Evolutionary conservation across 2,888 invertebrate genomes (phyloP).

Genomic region (Xanthorhoe designata): DNA sequence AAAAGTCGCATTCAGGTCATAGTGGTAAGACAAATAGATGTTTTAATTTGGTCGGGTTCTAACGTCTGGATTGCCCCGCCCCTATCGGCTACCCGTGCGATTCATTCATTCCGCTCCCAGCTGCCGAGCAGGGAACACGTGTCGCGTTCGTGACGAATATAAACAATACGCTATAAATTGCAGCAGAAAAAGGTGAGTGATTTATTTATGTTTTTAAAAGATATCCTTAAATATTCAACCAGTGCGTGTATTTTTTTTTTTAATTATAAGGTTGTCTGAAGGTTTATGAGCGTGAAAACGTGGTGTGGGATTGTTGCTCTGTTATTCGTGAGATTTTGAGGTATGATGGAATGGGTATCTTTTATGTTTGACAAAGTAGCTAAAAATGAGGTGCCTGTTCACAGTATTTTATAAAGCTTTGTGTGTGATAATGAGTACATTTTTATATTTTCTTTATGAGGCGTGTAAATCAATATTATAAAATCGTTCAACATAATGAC

Average conservation of each 20-base stretch:
- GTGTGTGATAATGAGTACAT: background rate
- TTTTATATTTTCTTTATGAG: background rate
- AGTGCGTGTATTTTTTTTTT: too few relatives aligned
- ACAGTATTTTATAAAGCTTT: too few relatives aligned
- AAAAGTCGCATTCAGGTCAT: conserved; percentile 35
- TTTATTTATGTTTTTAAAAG: conserved; percentile 9
- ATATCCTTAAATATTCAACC: background rate
- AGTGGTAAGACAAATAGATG: conserved; percentile 7
- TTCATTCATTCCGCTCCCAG: conserved; percentile 75
- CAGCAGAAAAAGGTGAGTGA: conserved; percentile 33
- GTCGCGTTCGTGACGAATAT: conserved; percentile 51
- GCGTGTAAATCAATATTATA: background rate
- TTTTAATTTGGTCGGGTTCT: conserved; percentile 55
- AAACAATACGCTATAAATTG: conserved; percentile 32
- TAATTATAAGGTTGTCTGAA: too few relatives aligned
- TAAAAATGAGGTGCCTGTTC: too few relatives aligned
- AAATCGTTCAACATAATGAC: too few relatives aligned
- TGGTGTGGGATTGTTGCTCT: conserved; percentile 18
- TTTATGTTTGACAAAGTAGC: background rate
- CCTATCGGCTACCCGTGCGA: conserved; percentile 60
- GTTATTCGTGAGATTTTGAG: conserved; percentile 10
- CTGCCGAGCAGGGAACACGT: conserved; percentile 57
- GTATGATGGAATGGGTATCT: background rate
- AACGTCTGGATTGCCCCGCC: conserved; percentile 69
- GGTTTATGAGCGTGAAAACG: conserved; percentile 23